These are phyloP conservation scores for Platygyra sinensis DNA, from an alignment of 64 coral and sea anemone genomes.

Conservation along the genomic window DNA sequence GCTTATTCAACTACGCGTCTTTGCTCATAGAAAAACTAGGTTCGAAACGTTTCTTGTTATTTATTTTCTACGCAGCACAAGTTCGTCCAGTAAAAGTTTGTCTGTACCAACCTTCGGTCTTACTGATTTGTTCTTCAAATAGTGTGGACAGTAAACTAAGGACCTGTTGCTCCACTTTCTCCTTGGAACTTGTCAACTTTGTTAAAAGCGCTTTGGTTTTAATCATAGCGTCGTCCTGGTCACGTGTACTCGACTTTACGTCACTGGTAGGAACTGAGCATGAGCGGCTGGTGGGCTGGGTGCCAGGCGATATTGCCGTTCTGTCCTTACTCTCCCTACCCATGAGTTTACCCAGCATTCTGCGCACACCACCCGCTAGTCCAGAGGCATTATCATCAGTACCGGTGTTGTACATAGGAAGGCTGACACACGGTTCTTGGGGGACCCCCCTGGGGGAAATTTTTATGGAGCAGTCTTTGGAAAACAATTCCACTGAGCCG, in stretches of 20 bases:
- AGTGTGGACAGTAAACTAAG: slow-evolving; percentile 34
- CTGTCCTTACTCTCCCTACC: slow-evolving; percentile 23
- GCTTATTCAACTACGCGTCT: too few relatives aligned
- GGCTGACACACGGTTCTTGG: slow-evolving; percentile 20
- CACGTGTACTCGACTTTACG: neutral
- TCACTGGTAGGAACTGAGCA: neutral
- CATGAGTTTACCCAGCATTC: slow-evolving; percentile 40
- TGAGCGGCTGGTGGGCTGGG: neutral
- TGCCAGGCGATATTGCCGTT: slow-evolving; percentile 6
- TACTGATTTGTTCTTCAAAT: slow-evolving; percentile 61
- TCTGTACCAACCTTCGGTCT: slow-evolving; percentile 48
- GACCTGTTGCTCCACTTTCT: slow-evolving; percentile 63
- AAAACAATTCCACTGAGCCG: slow-evolving; percentile 39
- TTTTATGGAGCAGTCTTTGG: slow-evolving; percentile 51
- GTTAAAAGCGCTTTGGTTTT: slow-evolving; percentile 34
- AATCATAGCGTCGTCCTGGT: slow-evolving; percentile 5
- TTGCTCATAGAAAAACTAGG: too few relatives aligned
- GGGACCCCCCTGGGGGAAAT: slow-evolving; percentile 23
- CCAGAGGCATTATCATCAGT: neutral
- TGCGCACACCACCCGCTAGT: slow-evolving; percentile 32
- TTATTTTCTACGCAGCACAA: too few relatives aligned
- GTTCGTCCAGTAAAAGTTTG: neutral
- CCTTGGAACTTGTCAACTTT: slow-evolving; percentile 30
- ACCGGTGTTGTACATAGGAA: slow-evolving; percentile 16
- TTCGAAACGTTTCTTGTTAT: too few relatives aligned